phyloP scores from a whole-genome alignment of 2,113 vertebrate genomes.

The Delphinus delphis region DNA sequence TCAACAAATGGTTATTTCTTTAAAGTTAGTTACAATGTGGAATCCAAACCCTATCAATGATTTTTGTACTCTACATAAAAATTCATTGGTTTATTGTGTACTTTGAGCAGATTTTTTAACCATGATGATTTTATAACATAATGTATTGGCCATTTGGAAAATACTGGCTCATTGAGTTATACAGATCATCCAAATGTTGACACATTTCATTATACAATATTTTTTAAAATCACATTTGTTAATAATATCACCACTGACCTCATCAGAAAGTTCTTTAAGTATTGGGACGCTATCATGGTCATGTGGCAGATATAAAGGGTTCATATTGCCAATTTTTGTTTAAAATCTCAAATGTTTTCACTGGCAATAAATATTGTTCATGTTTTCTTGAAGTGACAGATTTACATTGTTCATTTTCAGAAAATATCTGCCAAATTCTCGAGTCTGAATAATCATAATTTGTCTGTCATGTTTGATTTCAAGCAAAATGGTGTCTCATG shows the following conservation, averaged over 20 bases:
- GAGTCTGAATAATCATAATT: conserved; percentile 4
- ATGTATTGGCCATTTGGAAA: background rate
- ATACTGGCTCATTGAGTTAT: background rate
- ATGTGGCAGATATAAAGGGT: background rate
- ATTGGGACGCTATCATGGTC: background rate
- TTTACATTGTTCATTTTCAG: background rate
- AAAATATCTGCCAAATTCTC: background rate
- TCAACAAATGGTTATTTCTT: background rate
- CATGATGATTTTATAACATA: background rate
- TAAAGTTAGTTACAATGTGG: background rate
- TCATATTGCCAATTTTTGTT: background rate
- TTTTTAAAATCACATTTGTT: background rate
- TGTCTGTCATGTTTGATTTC: conserved; percentile 16
- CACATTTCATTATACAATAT: background rate
- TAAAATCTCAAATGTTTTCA: conserved; percentile 20
- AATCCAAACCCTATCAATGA: background rate
- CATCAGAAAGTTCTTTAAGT: background rate
- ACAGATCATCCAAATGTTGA: background rate
- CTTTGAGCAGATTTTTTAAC: background rate
- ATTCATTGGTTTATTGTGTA: background rate
- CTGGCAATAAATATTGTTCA: background rate
- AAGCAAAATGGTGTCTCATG: background rate
- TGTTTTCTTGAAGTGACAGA: conserved; percentile 35
- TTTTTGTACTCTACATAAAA: background rate
- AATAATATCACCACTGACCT: background rate